A percentile compares a stretch with the other conserved stretches of the same genome.
Evolutionary conservation across 1,140 invertebrate genomes (phyloP).

Genomic region (Trichomalopsis sarcophagae): DNA sequence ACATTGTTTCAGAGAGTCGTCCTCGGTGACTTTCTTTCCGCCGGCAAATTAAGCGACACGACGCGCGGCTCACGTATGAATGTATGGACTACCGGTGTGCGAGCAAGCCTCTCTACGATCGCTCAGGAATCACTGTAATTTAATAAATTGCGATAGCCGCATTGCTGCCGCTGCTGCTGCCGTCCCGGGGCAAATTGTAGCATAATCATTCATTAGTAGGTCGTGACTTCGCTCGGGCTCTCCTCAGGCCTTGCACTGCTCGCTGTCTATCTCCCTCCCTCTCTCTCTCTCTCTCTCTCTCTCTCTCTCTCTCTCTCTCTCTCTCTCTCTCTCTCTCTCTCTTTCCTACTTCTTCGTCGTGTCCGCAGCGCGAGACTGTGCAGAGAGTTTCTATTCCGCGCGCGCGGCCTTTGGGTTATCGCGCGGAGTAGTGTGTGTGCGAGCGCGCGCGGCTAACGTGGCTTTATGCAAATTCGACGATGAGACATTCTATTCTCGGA

Average conservation of each 20-base stretch:
- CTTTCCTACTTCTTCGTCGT: not conserved
- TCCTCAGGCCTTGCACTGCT: not conserved
- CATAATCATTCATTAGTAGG: constrained; percentile 75
- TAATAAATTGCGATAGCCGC: constrained; percentile 72
- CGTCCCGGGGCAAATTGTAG: constrained; percentile 72
- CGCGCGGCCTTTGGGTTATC: not conserved
- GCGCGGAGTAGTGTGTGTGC: not conserved
- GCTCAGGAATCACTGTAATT: constrained; percentile 71
- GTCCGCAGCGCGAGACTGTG: not conserved
- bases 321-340: not conserved
- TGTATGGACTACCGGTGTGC: constrained; percentile 63
- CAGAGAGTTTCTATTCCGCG: no score
- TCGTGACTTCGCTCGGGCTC: constrained; percentile 68
- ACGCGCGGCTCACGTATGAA: constrained; percentile 57
- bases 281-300: not conserved
- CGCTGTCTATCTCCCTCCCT: not conserved
- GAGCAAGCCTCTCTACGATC: constrained; percentile 54
- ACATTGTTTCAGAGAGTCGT: not conserved
- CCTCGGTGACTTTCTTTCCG: constrained; percentile 26
- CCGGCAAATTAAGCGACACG: constrained; percentile 31
- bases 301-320: not conserved
- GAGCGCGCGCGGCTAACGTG: not conserved
- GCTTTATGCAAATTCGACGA: constrained; percentile 31
- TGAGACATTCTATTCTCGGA: constrained; percentile 20
- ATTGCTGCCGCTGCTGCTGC: constrained; percentile 56